Percentiles rank a stretch among this genome's conserved stretches.
phyloP scores from a whole-genome alignment of 2,113 vertebrate species.

The Irena cyanogastra region DNA sequence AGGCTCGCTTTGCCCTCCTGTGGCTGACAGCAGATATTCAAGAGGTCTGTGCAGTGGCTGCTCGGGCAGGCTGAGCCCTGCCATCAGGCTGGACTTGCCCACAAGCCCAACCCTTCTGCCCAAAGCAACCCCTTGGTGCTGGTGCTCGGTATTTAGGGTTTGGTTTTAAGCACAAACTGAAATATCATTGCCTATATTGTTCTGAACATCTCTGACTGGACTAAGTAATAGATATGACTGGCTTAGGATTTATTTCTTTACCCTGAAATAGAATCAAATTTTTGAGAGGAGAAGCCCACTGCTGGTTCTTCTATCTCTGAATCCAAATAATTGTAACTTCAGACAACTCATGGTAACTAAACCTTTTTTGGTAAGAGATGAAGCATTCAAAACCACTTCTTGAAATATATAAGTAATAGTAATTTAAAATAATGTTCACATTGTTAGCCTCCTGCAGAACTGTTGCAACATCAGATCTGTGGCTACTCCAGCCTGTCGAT shows the following conservation, averaged over 20 bases:
- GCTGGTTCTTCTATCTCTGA: not conserved
- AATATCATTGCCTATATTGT: accelerated
- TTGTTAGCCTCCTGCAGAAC: not conserved
- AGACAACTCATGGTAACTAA: not conserved
- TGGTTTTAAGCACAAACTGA: not conserved
- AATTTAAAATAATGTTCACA: not conserved
- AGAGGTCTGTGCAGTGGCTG: not conserved
- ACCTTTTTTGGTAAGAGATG: not conserved
- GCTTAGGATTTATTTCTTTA: not conserved
- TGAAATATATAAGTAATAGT: not conserved
- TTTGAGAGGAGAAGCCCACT: not conserved
- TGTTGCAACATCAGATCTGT: not conserved
- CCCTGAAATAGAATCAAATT: not conserved
- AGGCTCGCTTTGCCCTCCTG: constrained; percentile 38
- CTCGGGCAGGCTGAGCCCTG: not conserved
- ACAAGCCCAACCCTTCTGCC: not conserved
- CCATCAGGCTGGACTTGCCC: not conserved
- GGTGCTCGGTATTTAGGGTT: not conserved
- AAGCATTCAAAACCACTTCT: not conserved
- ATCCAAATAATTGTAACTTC: not conserved
- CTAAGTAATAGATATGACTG: not conserved
- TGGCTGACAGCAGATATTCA: constrained; percentile 2
- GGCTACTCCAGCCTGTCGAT: not conserved
- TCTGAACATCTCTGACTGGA: not conserved
- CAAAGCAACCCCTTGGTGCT: accelerated